Evolutionary conservation across 1,140 invertebrate genomes (phyloP), one percentile per base, ranked within the genome.

Genomic region (Eumaeus atala): DNA sequence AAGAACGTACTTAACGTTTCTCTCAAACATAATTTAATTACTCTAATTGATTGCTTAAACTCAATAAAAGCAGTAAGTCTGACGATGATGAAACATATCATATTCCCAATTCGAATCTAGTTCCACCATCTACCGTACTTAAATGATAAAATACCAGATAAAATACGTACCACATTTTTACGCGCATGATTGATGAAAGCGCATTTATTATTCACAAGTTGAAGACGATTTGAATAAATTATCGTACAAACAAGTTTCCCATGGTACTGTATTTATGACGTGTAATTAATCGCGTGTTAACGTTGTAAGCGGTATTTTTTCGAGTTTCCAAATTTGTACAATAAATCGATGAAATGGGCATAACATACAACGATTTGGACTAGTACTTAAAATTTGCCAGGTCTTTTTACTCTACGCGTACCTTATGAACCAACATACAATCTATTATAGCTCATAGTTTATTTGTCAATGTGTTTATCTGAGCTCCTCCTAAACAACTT

Each of bases 191-290:
- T 50, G 48, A 50, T 50, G 48, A 50, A 44, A 44, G 16, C 40
- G 14, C 17, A 44, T 44, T 50, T 33, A 35, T 35, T 50, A 35
- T 34, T 34, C 48, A 35, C 28, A 12, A 33, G 34, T 16, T 50
- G n/a, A 35, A 50, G 28, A 35, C 28, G 14, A 35, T 50, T 50
- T 50, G 48, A 50, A 50, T 50, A 50, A 50, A 50, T 50, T 50
- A 50, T 50, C 12, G 14, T 50, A 50, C 48, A 34, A 50, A 34
- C 28, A 34, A 34, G 48, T 50, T 50, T 16, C 28, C 12, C 14
- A 50, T 28, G 28, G 48, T 35, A 16, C 21, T 12, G 14, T 50
- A 35, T 50, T 33, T 50, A 16, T n/a, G 12, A 50, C 34, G 35
- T 12, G 28, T 50, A 16, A 35, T 16, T 35, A 14, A 50, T 50